phyloP scores from a whole-genome alignment of 2,797 vertebrate species.

The Craterocephalus amniculus region DNA sequence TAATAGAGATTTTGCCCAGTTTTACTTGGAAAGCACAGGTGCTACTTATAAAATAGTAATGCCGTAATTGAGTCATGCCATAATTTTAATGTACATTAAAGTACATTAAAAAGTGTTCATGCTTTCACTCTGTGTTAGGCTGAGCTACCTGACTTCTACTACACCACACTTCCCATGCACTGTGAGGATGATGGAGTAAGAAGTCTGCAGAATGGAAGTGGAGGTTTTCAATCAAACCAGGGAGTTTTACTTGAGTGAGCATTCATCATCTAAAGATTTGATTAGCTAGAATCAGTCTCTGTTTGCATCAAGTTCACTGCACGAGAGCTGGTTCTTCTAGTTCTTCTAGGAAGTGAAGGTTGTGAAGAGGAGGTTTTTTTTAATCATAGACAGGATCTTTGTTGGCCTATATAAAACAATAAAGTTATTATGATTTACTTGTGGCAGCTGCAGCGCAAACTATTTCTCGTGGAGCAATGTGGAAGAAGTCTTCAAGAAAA shows the following conservation, averaged over 20 bases:
- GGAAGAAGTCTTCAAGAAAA: too few species aligned
- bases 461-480: too few species aligned
- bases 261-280: neutral
- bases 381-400: neutral
- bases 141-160: neutral
- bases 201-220: neutral
- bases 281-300: neutral
- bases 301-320: neutral
- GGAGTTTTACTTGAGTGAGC: neutral
- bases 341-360: neutral
- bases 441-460: too few species aligned
- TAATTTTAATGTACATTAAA: too few species aligned
- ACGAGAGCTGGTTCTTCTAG: neutral
- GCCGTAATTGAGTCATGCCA: neutral
- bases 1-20: neutral
- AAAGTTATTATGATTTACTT: neutral
- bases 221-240: too few species aligned
- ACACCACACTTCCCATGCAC: neutral
- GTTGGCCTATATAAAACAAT: neutral
- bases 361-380: neutral
- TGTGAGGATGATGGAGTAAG: neutral
- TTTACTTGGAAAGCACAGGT: neutral
- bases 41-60: neutral
- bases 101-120: neutral
- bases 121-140: neutral